Conservation (phyloP, 2,888 invertebrate species). For the Lottia scabra region DNA sequence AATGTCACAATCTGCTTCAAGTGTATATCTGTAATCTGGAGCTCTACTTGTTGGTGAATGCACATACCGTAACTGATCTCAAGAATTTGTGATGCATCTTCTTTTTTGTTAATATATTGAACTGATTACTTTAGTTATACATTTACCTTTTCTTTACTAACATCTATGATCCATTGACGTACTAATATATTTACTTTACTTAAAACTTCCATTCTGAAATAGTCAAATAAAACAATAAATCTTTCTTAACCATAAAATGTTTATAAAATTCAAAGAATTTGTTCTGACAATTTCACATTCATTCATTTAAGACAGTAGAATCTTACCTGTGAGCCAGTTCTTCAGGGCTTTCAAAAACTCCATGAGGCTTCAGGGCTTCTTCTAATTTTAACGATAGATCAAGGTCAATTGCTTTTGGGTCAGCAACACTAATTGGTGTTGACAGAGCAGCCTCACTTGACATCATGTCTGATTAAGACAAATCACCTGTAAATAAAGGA, state of each 20-base stretch:
- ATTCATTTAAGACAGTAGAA: background rate
- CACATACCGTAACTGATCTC: too few species aligned
- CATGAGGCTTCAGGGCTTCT: constrained; percentile 83
- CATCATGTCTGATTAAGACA: constrained; percentile 14
- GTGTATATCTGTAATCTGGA: too few species aligned
- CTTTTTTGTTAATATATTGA: too few species aligned
- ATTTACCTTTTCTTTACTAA: constrained; percentile 77
- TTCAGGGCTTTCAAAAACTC: constrained; percentile 89
- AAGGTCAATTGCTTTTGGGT: constrained; percentile 83
- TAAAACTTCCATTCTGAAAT: constrained; percentile 73
- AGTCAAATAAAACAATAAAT: background rate
- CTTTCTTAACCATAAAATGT: too few species aligned
- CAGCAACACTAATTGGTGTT: constrained; percentile 90
- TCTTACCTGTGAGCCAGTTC: constrained; percentile 86
- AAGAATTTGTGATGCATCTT: too few species aligned
- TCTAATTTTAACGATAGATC: constrained; percentile 83
- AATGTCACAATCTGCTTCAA: too few species aligned
- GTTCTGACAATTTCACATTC: too few species aligned
- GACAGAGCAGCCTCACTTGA: constrained; percentile 72
- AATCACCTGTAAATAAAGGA: constrained; percentile 6
- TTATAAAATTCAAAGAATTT: too few species aligned
- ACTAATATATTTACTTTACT: constrained; percentile 89
- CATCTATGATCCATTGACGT: constrained; percentile 92
- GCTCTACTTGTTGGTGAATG: too few species aligned
- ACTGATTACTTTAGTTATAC: background rate